Evolutionary conservation across 2,113 vertebrate species (phyloP).

Genomic region (human (Homo sapiens)): DNA sequence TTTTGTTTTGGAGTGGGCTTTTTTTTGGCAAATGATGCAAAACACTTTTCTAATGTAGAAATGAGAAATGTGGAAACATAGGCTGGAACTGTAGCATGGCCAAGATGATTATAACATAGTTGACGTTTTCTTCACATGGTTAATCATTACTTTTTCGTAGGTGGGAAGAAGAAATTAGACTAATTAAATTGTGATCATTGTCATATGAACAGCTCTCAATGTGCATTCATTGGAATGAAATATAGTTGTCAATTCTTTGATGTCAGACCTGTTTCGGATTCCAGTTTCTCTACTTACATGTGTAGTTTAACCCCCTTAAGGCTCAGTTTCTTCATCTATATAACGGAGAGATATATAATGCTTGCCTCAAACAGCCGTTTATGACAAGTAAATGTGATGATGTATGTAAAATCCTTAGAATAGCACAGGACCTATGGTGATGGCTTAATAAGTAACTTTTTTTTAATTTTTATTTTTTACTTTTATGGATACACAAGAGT

Average conservation of each 20-base stretch:
- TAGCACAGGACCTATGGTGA: background rate
- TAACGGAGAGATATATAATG: background rate
- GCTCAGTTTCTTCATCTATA: background rate
- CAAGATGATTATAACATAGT: background rate
- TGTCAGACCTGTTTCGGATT: background rate
- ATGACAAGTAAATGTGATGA: background rate
- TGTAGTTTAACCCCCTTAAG: background rate
- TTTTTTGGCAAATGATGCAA: background rate
- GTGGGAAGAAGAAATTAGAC: background rate
- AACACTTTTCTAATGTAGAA: background rate
- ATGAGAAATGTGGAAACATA: background rate
- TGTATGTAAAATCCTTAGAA: background rate
- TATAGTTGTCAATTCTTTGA: background rate
- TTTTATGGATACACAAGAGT: background rate
- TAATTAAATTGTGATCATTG: background rate
- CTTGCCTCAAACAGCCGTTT: background rate
- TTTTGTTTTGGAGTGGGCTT: too few species aligned
- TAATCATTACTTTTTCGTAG: background rate
- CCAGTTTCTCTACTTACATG: background rate
- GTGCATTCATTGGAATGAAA: background rate
- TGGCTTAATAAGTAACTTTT: background rate
- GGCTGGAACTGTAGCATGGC: background rate
- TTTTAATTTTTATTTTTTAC: background rate
- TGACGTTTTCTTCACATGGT: accelerated
- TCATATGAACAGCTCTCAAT: background rate